Evolutionary conservation across 2,888 invertebrate genomes (phyloP).

Genomic region (Trichogramma dendrolimi): DNA sequence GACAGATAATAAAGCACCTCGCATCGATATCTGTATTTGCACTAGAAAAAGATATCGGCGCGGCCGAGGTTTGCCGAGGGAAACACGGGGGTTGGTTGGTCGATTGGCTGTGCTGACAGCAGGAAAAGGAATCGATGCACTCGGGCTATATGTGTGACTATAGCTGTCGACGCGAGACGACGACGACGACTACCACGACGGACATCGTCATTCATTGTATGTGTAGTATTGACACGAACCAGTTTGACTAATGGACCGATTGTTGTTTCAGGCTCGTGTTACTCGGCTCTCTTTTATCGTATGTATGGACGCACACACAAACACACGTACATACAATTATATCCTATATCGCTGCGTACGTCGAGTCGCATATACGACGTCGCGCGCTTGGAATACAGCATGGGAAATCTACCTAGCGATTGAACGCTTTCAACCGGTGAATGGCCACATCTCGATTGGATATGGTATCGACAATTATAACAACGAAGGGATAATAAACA

Average conservation of each 20-base stretch:
- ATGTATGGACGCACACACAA: too few relatives aligned
- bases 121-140: constrained; percentile 29
- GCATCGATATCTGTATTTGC: constrained; percentile 9
- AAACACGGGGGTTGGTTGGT: constrained; percentile 5
- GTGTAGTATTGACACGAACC: constrained; percentile 48
- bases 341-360: too few relatives aligned
- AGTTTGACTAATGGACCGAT: constrained; percentile 52
- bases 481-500: too few relatives aligned
- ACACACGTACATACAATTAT: too few relatives aligned
- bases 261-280: constrained; percentile 51
- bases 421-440: too few relatives aligned
- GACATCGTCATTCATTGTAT: constrained; percentile 45
- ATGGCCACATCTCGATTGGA: too few relatives aligned
- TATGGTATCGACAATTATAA: too few relatives aligned
- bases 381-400: too few relatives aligned
- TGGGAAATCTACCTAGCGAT: too few relatives aligned
- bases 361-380: too few relatives aligned
- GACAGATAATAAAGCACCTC: too few relatives aligned
- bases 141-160: constrained; percentile 33
- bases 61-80: not conserved
- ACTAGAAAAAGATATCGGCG: constrained; percentile 13
- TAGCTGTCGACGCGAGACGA: constrained; percentile 31
- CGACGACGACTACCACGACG: too few relatives aligned
- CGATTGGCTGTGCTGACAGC: constrained; percentile 16
- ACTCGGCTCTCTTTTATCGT: constrained; percentile 37